Base-by-base conservation (phyloP, 2,888 invertebrate genomes). In the Gonocerus acuteangulatus region DNA sequence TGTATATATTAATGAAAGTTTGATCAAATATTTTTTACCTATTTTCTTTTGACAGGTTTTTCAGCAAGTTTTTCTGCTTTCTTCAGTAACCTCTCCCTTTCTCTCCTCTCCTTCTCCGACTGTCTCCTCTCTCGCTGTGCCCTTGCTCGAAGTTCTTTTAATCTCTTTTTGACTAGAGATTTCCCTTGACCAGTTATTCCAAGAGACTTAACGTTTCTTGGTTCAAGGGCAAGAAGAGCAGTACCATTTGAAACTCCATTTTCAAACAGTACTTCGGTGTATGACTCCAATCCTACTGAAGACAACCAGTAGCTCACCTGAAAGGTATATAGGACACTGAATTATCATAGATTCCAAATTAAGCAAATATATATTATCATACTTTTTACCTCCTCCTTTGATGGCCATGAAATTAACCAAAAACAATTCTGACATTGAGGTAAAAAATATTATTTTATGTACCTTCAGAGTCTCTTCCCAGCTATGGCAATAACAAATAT, bases 261-360 rank as follows among this genome's bases (percentile, higher is more conserved):
- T 70, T 91, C 89, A 58, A 89, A 83, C 74, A 95, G 93, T 70
- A 89, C 88, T 51, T 89, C 82, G 69, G 89, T 86, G 77, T 91
- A 88, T 61, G 89, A 86, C 73, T 94, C 93, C 72, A 95, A 77
- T 39, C 92, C 81, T 60, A 82, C 72, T 3, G 77, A 89, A 67
- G 91, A 81, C 66, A 95, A 78, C 95, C 95, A 95, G 74, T 94
- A 91, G 75, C 90, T 91, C 57, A 95, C 94, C 88, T 94, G 72
- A 6, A 70, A 70, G 65, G 59, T 68, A n/a, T n/a, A n/a, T n/a
- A n/a, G n/a, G n/a, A n/a, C n/a, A n/a, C n/a, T n/a, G n/a, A 65
- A 52, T 57, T 44, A 18, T 16, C 7, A 49, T 22, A n/a, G n/a
- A n/a, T n/a, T n/a, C n/a, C n/a, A n/a, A n/a, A n/a, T n/a, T n/a